phyloP scores from a whole-genome alignment of 1,140 invertebrate genomes.

The Zaprionus ghesquierei region DNA sequence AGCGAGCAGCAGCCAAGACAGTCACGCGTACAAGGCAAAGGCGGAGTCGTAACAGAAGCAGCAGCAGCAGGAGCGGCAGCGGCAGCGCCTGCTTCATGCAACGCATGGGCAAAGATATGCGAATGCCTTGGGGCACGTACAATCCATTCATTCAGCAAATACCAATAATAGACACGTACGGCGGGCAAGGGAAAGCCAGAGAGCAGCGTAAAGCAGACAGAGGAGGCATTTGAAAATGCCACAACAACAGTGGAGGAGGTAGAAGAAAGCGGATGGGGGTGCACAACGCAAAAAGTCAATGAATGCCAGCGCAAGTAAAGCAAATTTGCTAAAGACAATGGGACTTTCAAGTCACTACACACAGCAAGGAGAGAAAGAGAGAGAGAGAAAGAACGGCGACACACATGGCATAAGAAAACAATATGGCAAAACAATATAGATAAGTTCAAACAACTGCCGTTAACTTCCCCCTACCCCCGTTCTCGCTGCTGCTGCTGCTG shows the following conservation, averaged over 20 bases:
- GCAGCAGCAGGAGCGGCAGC: background rate
- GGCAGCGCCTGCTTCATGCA: conserved; percentile 31
- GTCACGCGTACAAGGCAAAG: conserved; percentile 58
- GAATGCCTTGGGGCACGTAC: conserved; percentile 76
- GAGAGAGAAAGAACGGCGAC: conserved; percentile 31
- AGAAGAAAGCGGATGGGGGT: background rate
- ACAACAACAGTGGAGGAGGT: conserved; percentile 39
- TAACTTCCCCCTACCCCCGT: background rate
- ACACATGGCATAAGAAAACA: conserved; percentile 79
- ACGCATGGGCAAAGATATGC: conserved; percentile 57
- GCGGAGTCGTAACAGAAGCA: conserved; percentile 50
- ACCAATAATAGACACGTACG: conserved; percentile 80
- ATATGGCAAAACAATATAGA: conserved; percentile 81
- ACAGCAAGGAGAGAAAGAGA: background rate
- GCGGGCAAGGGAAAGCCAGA: background rate
- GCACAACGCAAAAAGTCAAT: conserved; percentile 66
- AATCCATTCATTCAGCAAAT: conserved; percentile 81
- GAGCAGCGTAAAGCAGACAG: background rate
- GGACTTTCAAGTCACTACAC: conserved; percentile 55
- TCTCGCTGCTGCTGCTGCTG: no score
- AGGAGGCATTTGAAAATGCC: conserved; percentile 69
- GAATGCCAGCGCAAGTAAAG: conserved; percentile 75
- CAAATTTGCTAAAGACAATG: conserved; percentile 79
- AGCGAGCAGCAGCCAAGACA: background rate
- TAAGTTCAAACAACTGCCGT: conserved; percentile 76